Conservation (phyloP, 2,888 invertebrate genomes). For the Dolomedes plantarius region DNA sequence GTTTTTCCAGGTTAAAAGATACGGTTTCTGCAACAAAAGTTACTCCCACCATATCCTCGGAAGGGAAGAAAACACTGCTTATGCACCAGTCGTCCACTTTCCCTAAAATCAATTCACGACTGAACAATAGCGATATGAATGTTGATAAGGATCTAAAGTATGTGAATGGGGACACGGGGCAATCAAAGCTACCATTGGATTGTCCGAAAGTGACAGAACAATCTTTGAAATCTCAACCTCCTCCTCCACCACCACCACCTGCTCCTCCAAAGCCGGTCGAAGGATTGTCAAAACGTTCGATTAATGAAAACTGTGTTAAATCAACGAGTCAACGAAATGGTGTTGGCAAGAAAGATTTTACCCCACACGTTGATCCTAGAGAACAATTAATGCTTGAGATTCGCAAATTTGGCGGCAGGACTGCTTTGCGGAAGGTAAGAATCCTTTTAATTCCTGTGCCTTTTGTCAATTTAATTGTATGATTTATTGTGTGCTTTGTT, state of each 20-base stretch:
- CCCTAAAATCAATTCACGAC: conserved; percentile 8
- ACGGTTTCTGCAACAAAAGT: background rate
- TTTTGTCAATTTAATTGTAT: too few relatives aligned
- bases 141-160: conserved; percentile 13
- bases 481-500: too few relatives aligned
- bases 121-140: background rate
- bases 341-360: conserved; percentile 28
- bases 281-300: background rate
- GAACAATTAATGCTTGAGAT: conserved; percentile 84
- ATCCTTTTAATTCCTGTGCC: too few relatives aligned
- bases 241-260: conserved; percentile 65
- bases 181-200: background rate
- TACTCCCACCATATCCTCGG: background rate
- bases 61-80: background rate
- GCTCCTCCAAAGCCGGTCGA: conserved; percentile 1
- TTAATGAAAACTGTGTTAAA: background rate
- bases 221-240: background rate
- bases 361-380: conserved; percentile 80
- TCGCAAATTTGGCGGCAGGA: conserved; percentile 81
- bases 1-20: background rate
- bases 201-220: background rate
- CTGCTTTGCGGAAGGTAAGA: conserved; percentile 75
- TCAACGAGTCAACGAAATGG: conserved; percentile 13
- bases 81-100: conserved; percentile 26
- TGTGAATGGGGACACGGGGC: conserved; percentile 29